These are phyloP conservation scores for Rafetus swinhoei DNA, from an alignment of 2,113 vertebrate species.

Conservation along the genomic window DNA sequence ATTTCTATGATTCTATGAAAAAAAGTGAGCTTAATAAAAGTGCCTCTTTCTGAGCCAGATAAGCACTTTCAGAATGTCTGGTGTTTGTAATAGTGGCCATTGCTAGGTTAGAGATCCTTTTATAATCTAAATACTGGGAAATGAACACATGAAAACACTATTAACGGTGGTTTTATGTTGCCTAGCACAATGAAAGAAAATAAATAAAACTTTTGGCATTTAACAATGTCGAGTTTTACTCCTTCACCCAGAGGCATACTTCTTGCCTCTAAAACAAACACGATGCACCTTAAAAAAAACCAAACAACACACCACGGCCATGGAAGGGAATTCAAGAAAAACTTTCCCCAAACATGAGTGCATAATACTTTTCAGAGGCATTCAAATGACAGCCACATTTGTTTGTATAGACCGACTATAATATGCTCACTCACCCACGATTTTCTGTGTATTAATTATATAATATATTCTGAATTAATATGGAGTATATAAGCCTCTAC, in stretches of 20 bases:
- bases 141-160: neutral
- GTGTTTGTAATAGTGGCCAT: neutral
- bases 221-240: neutral
- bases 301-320: neutral
- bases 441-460: neutral
- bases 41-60: neutral
- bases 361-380: neutral
- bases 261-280: neutral
- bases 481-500: neutral
- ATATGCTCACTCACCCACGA: neutral
- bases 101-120: neutral
- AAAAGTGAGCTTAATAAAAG: neutral
- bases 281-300: no score
- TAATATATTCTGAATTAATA: neutral
- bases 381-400: neutral
- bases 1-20: neutral
- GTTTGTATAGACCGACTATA: neutral
- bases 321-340: no score
- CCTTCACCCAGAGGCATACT: neutral
- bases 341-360: neutral
- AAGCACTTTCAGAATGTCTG: neutral
- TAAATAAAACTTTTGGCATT: neutral
- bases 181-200: neutral
- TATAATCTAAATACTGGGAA: neutral
- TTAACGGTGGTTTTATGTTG: neutral